Evolutionary conservation across 2,797 vertebrate genomes (phyloP).

Genomic region (Choloepus didactylus): DNA sequence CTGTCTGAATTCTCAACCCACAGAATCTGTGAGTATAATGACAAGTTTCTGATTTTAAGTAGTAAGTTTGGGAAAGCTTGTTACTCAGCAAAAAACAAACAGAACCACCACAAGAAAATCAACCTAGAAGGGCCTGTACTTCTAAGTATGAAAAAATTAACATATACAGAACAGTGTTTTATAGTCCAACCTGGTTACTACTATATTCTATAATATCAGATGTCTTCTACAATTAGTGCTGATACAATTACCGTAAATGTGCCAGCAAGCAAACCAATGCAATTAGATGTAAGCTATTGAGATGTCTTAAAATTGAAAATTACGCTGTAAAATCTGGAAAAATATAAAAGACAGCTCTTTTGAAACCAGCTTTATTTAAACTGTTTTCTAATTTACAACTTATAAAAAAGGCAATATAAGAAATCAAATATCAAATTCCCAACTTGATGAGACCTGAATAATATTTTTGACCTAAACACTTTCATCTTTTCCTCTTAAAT

Average conservation of each 20-base stretch:
- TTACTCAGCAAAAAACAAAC: not conserved
- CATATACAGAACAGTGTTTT: not conserved
- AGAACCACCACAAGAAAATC: not conserved
- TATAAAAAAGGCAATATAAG: constrained; percentile 31
- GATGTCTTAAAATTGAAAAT: constrained; percentile 42
- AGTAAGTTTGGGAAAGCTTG: not conserved
- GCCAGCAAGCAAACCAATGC: constrained; percentile 31
- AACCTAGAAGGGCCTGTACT: not conserved
- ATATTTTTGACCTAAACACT: constrained; percentile 44
- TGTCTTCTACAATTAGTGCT: constrained; percentile 3
- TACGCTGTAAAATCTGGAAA: not conserved
- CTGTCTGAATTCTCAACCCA: not conserved
- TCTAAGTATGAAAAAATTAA: not conserved
- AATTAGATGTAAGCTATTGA: constrained; percentile 41
- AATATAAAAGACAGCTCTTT: not conserved
- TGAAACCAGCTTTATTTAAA: not conserved
- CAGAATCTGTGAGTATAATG: not conserved
- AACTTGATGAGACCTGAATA: not conserved
- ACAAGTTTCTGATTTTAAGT: not conserved
- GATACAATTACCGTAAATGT: not conserved
- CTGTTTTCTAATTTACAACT: not conserved
- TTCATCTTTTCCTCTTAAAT: constrained; percentile 59
- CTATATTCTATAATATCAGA: not conserved
- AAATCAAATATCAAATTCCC: constrained; percentile 65
- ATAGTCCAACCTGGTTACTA: not conserved